Evolutionary conservation across 2,888 invertebrate genomes (phyloP).

Genomic region (Tenthredo mesomela): DNA sequence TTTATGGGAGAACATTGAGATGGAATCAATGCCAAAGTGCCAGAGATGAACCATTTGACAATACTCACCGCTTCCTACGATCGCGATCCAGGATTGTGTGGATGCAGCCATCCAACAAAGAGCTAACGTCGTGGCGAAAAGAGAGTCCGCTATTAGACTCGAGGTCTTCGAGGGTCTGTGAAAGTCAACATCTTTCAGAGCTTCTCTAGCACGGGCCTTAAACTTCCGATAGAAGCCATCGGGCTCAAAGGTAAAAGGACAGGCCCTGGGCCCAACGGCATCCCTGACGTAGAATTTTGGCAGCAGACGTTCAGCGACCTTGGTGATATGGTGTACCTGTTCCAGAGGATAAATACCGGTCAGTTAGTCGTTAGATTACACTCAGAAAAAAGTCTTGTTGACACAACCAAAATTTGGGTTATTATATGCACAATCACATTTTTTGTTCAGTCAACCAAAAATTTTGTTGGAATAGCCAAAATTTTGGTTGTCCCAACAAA

Average conservation of each 20-base stretch:
- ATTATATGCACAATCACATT: too few relatives aligned
- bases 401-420: too few relatives aligned
- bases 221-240: constrained; percentile 88
- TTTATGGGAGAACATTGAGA: too few relatives aligned
- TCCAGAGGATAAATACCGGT: not conserved
- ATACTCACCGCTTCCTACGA: constrained; percentile 73
- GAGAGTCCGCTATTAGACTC: constrained; percentile 71
- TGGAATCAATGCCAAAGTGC: too few relatives aligned
- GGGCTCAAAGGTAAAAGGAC: constrained; percentile 86
- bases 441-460: too few relatives aligned
- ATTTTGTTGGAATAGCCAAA: too few relatives aligned
- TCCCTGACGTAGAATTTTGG: constrained; percentile 84
- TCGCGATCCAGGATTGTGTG: constrained; percentile 62
- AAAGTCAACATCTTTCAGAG: constrained; percentile 80
- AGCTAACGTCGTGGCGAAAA: constrained; percentile 60
- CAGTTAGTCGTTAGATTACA: not conserved
- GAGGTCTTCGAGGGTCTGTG: constrained; percentile 72
- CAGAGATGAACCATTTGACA: not conserved
- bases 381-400: too few relatives aligned
- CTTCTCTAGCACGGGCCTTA: constrained; percentile 81
- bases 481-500: too few relatives aligned
- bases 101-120: constrained; percentile 62
- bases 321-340: constrained; percentile 83
- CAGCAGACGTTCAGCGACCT: constrained; percentile 81
- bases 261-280: constrained; percentile 83